Percentiles rank a stretch among this genome's conserved stretches.
phyloP scores from a whole-genome alignment of 2,888 invertebrate genomes.

The Empis livida region DNA sequence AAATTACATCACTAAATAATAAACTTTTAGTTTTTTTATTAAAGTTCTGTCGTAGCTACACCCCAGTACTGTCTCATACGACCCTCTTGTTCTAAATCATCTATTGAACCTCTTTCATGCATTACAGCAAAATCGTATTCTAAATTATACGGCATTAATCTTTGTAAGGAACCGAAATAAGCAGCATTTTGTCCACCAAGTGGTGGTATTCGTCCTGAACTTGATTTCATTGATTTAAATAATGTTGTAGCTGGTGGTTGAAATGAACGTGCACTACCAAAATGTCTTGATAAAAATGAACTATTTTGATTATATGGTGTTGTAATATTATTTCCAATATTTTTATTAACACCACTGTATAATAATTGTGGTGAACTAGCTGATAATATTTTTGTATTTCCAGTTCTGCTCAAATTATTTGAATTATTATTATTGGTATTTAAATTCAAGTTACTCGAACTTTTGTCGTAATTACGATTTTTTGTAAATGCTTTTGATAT shows the following conservation, averaged over 20 bases:
- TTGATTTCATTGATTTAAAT: slow-evolving; percentile 36
- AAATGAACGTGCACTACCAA: slow-evolving; percentile 68
- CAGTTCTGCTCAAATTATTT: slow-evolving; percentile 22
- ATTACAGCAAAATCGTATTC: slow-evolving; percentile 76
- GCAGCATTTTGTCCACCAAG: slow-evolving; percentile 72
- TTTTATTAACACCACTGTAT: slow-evolving; percentile 17
- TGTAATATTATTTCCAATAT: slow-evolving; percentile 17
- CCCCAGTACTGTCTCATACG: slow-evolving; percentile 88
- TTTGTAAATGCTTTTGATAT: slow-evolving; percentile 50
- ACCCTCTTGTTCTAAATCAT: slow-evolving; percentile 62
- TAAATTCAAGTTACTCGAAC: slow-evolving; percentile 9
- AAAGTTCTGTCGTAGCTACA: slow-evolving; percentile 75
- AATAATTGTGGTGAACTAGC: slow-evolving; percentile 55
- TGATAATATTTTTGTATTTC: slow-evolving; percentile 43
- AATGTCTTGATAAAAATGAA: slow-evolving; percentile 57
- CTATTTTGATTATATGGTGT: slow-evolving; percentile 18
- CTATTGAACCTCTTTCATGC: slow-evolving; percentile 55
- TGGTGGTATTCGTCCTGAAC: slow-evolving; percentile 39
- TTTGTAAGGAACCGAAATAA: slow-evolving; percentile 73
- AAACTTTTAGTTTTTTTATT: slow-evolving; percentile 21
- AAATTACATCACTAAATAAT: no score
- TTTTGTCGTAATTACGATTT: slow-evolving; percentile 15
- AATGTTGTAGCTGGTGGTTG: slow-evolving; percentile 38
- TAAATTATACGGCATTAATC: slow-evolving; percentile 70
- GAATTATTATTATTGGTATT: slow-evolving; percentile 15